Evolutionary conservation across 2,113 vertebrate species (phyloP), one percentile per base, ranked within the genome.

Genomic region (Strigops habroptila): DNA sequence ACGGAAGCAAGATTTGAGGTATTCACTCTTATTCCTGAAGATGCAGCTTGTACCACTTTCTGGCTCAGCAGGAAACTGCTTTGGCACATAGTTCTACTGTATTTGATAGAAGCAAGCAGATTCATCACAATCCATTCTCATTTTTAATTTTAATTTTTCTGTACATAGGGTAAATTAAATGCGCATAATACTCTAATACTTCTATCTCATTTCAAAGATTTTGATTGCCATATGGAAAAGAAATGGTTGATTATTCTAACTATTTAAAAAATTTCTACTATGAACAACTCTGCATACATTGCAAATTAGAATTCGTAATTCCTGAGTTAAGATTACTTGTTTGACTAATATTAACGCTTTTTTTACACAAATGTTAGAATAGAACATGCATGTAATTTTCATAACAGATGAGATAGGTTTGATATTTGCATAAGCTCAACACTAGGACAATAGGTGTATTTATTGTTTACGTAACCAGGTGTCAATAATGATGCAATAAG

Each of bases 401-500:
- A 39, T 76, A 46, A 65, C 10, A 77, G 24, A 71, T 48, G 41
- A 82, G 80, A 62, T 21, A 82, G 46, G 33, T 64, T 64, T 91
- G 37, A 31, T 80, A 86, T 82, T 91, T 93, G 24, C 63, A 22
- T 49, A 86, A 83, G 27, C 75, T 82, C 59, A 84, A n/a, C 37
- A 33, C 12, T 18, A 28, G 52, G 51, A 76, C 19, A 55, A 69
- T 44, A 87, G 41, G 4, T 60, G 22, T 60, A 78, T 64, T 85
- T 80, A 63, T 75, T 78, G 67, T 76, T 95, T 93, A 88, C 74
- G 68, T 59, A 92, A 85, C 14, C 19, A 51, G 52, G 27, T 57
- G 64, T 77, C 24, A 76, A 90, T 90, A 60, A 16, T 71, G 23
- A 90, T 51, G 41, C 77, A 78, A 97, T 96, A 96, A 92, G 78